These are phyloP conservation scores for Sclerurus mexicanus DNA, from an alignment of 2,113 vertebrate genomes.

Conservation along the genomic window DNA sequence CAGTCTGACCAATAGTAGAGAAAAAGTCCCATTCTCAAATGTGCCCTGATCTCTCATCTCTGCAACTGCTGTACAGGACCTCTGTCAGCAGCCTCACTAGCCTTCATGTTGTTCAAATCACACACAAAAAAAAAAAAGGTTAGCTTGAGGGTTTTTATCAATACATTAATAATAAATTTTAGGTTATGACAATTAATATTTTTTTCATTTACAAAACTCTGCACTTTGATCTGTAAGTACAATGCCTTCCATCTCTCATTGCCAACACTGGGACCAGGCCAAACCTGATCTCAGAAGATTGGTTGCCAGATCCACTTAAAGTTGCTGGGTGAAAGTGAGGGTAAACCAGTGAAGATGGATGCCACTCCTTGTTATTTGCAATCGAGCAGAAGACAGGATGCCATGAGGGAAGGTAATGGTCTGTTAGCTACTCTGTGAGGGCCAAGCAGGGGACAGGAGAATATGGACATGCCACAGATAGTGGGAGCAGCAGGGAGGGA, in stretches of 20 bases:
- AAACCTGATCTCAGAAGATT: neutral
- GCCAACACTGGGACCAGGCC: accelerated
- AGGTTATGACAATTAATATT: neutral
- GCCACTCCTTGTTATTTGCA: neutral
- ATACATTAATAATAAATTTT: neutral
- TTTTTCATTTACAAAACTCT: neutral
- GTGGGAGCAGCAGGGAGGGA: neutral
- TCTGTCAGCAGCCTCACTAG: neutral
- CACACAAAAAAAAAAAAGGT: neutral
- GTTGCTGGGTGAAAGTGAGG: neutral
- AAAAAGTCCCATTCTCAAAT: neutral
- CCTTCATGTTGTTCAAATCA: neutral
- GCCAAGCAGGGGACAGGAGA: neutral
- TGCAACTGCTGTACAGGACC: neutral
- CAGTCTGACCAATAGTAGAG: neutral
- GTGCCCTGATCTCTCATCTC: neutral
- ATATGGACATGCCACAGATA: neutral
- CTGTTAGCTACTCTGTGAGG: constrained; percentile 5
- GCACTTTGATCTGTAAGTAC: neutral
- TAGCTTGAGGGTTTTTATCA: neutral
- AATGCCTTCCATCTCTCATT: neutral
- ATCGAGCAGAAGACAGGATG: neutral
- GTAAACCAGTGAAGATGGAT: constrained; percentile 5
- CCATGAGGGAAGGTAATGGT: constrained; percentile 20
- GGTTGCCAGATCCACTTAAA: neutral